Evolutionary conservation across 2,113 vertebrate genomes (phyloP).

Genomic region (Dasyprocta punctata): DNA sequence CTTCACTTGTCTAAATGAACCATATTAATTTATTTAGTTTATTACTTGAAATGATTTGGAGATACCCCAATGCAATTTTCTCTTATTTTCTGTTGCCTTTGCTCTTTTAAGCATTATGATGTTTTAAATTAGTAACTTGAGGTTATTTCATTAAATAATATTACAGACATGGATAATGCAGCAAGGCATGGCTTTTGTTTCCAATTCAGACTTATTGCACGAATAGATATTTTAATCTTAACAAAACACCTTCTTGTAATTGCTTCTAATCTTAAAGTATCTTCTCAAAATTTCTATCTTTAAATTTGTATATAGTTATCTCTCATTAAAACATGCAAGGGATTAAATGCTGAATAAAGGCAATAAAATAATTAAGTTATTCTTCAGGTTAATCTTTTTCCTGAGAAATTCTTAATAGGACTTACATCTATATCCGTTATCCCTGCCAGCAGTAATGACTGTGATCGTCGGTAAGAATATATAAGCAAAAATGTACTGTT

Average conservation of each 20-base stretch:
- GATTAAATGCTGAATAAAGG: constrained; percentile 74
- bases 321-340: constrained; percentile 75
- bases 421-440: constrained; percentile 53
- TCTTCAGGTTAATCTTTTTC: constrained; percentile 73
- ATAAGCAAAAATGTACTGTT: constrained; percentile 62
- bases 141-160: constrained; percentile 15
- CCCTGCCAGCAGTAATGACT: constrained; percentile 66
- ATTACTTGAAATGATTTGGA: not conserved
- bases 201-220: constrained; percentile 16
- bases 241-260: constrained; percentile 63
- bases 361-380: constrained; percentile 73
- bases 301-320: constrained; percentile 61
- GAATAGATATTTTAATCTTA: constrained; percentile 31
- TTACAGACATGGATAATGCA: not conserved
- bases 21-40: constrained; percentile 1
- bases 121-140: not conserved
- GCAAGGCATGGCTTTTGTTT: constrained; percentile 20
- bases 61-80: not conserved
- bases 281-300: constrained; percentile 69
- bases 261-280: constrained; percentile 80
- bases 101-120: not conserved
- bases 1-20: not conserved
- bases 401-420: constrained; percentile 70
- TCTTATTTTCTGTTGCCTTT: not conserved
- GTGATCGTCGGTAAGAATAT: constrained; percentile 70